A percentile compares a stretch with the other conserved stretches of the same genome.
Evolutionary conservation across 1,140 invertebrate species (phyloP).

Genomic region (Monochamus saltuarius): DNA sequence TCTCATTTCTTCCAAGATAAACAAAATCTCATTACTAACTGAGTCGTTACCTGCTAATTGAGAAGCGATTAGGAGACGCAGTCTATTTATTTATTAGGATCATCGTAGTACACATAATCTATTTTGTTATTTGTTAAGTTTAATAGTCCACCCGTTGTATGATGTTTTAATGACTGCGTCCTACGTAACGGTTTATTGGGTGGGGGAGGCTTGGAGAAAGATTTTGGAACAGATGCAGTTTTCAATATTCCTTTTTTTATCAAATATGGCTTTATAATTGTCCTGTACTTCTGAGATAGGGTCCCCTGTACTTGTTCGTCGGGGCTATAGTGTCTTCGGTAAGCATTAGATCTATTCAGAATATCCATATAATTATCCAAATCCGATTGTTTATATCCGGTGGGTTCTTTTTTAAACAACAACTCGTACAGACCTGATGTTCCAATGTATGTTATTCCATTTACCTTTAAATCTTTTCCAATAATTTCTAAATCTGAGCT

Average conservation of each 20-base stretch:
- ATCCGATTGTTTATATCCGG: conserved; percentile 27
- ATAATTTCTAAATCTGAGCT: conserved; percentile 16
- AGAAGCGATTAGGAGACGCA: too few relatives aligned
- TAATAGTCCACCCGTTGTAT: too few relatives aligned
- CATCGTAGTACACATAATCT: too few relatives aligned
- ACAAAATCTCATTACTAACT: conserved; percentile 50
- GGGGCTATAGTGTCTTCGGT: conserved; percentile 29
- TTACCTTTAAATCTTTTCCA: conserved; percentile 23
- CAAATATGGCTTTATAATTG: conserved; percentile 29
- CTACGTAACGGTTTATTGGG: too few relatives aligned
- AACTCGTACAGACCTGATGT: conserved; percentile 35
- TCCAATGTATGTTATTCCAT: conserved; percentile 17
- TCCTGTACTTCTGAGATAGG: conserved; percentile 22
- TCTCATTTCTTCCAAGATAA: conserved; percentile 46
- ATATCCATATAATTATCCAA: conserved; percentile 36
- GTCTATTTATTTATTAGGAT: too few relatives aligned
- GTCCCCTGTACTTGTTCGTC: conserved; percentile 28
- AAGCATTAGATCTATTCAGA: conserved; percentile 31
- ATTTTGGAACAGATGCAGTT: too few relatives aligned
- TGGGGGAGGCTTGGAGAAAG: too few relatives aligned
- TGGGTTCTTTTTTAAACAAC: conserved; percentile 32
- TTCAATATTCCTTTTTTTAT: conserved; percentile 29
- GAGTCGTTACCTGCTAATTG: conserved; percentile 46
- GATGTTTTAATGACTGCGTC: too few relatives aligned
- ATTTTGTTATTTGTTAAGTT: too few relatives aligned